Base-by-base conservation (phyloP, 92 coral and sea anemone species). In the Plumapathes pennacea region DNA sequence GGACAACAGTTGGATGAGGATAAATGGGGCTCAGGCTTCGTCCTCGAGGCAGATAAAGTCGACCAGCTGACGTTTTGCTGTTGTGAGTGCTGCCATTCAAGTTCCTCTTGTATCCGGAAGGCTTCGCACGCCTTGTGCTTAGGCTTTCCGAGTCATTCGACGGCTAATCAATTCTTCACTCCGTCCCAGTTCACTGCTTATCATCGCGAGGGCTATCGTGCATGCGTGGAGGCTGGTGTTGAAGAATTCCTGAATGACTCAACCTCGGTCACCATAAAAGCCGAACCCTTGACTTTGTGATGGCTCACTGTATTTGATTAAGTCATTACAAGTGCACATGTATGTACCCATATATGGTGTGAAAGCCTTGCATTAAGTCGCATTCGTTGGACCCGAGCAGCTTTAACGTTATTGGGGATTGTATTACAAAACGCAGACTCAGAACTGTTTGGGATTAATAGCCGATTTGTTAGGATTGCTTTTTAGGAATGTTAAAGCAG, bases 131-230 rank as follows among this genome's bases (percentile, higher is more conserved):
- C 79, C 41, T 57, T 85, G 19, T 83, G 86, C 57, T 28, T 56
- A 54, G 60, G 71, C 5, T 88, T 88, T 52, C 96, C 96, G 18
- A 46, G 76, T 34, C 74, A 81, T 17, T 57, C 71, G 40, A 88
- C 96, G 0, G 50, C 58, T 50, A 83, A 83, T 49, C 96, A 88
- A 58, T 69, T 88, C 52, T 83, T 84, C 33, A 88, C 96, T 13
- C 77, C 96, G 0, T 65, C 71, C 12, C 64, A 72, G 69, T 88
- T 78, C 26, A 77, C 94, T 32, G 84, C 80, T 2, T 88, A 88
- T 58, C 96, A 88, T 76, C 74, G 96, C 20, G 96, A 88, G 46
- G 96, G 96, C 30, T 88, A 88, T 37, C 85, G 96, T 31, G 84
- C 87, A 43, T 83, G 83, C 74, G 71, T 88, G 15, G 87, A 88